Evolutionary conservation across 2,797 vertebrate species (phyloP).

Genomic region (Scolopax rusticola): DNA sequence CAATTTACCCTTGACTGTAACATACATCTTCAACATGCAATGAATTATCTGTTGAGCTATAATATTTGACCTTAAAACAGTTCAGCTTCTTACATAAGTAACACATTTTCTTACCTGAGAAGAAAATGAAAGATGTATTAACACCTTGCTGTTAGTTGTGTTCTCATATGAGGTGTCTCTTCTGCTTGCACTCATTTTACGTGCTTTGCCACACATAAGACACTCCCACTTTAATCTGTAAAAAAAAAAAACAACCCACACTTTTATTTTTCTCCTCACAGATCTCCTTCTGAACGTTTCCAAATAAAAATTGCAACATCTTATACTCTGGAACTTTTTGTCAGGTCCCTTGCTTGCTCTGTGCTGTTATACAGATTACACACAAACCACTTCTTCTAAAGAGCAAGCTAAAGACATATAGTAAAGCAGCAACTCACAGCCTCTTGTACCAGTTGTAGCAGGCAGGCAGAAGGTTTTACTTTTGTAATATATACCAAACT

Average conservation of each 20-base stretch:
- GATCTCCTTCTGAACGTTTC: not conserved
- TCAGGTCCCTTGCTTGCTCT: not conserved
- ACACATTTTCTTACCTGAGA: not conserved
- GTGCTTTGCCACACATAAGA: not conserved
- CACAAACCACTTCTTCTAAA: not conserved
- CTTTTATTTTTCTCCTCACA: not conserved
- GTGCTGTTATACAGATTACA: accelerated
- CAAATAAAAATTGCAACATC: not conserved
- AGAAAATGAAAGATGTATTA: not conserved
- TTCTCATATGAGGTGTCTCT: not conserved
- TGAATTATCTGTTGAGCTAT: not conserved
- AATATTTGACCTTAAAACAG: not conserved
- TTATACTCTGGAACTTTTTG: not conserved
- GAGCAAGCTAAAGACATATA: not conserved
- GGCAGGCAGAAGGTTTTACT: not conserved
- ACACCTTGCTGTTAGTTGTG: not conserved
- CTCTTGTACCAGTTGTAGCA: not conserved
- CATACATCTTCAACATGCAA: not conserved
- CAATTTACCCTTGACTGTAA: not conserved
- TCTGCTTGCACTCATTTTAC: not conserved
- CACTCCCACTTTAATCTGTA: not conserved
- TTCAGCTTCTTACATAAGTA: not conserved
- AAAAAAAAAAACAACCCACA: not conserved
- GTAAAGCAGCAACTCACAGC: not conserved
- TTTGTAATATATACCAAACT: not conserved